Evolutionary conservation across 2,888 invertebrate genomes (phyloP).

Genomic region (Acanthosepion lycidas): DNA sequence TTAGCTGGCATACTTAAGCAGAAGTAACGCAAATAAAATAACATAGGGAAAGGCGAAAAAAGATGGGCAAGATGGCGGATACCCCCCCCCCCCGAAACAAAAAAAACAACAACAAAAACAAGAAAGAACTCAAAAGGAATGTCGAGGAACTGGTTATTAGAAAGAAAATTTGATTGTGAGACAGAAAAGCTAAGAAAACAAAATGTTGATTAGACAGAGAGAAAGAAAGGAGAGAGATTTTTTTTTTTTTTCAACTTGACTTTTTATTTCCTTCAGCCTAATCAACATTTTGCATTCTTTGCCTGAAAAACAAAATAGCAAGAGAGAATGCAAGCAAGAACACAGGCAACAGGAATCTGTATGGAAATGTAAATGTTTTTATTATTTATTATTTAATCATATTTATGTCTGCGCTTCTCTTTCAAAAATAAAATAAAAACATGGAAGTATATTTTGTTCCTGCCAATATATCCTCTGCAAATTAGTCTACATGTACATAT

Average conservation of each 20-base stretch:
- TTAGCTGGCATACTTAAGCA: not conserved
- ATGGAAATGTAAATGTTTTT: not conserved
- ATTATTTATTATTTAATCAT: slow-evolving; percentile 33
- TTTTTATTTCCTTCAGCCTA: not conserved
- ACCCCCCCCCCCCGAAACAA: not conserved
- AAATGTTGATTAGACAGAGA: not conserved
- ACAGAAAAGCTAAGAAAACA: not conserved
- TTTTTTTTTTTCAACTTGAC: not conserved
- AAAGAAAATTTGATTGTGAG: slow-evolving; percentile 3
- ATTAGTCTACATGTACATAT: not conserved
- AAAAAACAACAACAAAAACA: not conserved
- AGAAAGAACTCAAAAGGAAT: not conserved
- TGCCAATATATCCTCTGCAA: not conserved
- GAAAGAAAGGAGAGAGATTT: not conserved
- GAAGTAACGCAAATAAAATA: not conserved
- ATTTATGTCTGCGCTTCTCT: not conserved
- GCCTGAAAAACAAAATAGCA: not conserved
- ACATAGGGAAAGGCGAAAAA: not conserved
- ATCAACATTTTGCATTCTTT: slow-evolving; percentile 8
- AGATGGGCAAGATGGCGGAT: slow-evolving; percentile 20
- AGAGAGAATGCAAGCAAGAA: not conserved
- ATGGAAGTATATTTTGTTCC: not conserved
- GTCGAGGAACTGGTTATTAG: slow-evolving; percentile 33
- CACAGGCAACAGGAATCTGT: slow-evolving; percentile 16
- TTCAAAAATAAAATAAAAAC: not conserved